These are phyloP conservation scores for Macaria liturata DNA, from an alignment of 2,888 invertebrate genomes.

Conservation along the genomic window DNA sequence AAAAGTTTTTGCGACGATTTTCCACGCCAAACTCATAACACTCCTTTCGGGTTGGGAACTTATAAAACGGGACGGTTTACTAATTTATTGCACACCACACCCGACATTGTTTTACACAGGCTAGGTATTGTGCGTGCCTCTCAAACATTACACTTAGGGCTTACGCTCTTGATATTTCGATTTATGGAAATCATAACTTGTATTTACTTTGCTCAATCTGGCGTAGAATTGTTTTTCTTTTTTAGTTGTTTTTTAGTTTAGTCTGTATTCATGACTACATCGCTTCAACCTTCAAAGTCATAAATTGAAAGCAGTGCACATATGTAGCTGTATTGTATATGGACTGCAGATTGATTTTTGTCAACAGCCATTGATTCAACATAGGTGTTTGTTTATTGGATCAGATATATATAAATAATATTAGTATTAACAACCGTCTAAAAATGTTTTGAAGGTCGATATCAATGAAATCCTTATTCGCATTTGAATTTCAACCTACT, in stretches of 20 bases:
- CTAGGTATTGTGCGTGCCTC: constrained; percentile 24
- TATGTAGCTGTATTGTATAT: too few species aligned
- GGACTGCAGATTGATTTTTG: background rate
- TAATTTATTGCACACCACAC: constrained; percentile 32
- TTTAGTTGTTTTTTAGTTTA: too few species aligned
- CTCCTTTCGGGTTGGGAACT: too few species aligned
- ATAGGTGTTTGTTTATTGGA: constrained; percentile 1
- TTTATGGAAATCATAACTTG: constrained; percentile 15
- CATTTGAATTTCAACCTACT: too few species aligned
- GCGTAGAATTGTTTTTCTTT: background rate
- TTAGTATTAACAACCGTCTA: constrained; percentile 3
- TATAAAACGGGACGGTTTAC: constrained; percentile 18
- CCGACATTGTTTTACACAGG: constrained; percentile 11
- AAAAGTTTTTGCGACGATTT: too few species aligned
- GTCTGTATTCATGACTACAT: background rate
- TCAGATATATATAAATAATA: background rate
- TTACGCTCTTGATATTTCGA: constrained; percentile 10
- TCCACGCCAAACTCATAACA: too few species aligned
- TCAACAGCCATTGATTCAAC: constrained; percentile 7
- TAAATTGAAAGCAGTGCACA: too few species aligned
- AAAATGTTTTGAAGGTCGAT: constrained; percentile 12
- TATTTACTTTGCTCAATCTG: constrained; percentile 8
- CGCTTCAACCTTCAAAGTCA: background rate
- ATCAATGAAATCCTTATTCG: background rate
- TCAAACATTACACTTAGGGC: constrained; percentile 22